Evolutionary conservation across 2,797 vertebrate species (phyloP), one percentile per base, ranked within the genome.

Genomic region (Chaenodraco wilsoni): DNA sequence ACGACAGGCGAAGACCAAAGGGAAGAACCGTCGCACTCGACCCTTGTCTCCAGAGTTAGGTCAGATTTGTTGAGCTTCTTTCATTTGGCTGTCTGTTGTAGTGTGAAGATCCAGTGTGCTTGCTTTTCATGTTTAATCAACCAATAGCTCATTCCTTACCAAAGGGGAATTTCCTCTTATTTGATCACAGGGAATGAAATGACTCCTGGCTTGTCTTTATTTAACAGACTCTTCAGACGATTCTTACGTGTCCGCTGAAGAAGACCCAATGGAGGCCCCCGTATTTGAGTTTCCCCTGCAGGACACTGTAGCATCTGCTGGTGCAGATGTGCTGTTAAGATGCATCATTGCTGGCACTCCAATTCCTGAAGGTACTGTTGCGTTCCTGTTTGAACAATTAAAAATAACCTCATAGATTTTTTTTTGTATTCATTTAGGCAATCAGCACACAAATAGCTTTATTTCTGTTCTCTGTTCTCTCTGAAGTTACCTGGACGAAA

Each of bases 201-300:
- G 0, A 72, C 62, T 71, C 76, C 2, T 58, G 15, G n/a, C 49
- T 66, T 87, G n/a, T 76, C n/a, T 76, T 68, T 43, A 77, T 21
- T 68, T 21, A 64, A 77, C 92, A 99, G 98, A 99, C 90, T 99
- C 98, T 48, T 99, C 98, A 0, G 98, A 99, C 0, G 98, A 99
- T 86, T 99, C 97, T 13, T 99, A 99, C 0, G 96, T 98, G 76
- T 99, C 98, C 17, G 98, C 97, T 19, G 98, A 93, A 72, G 98
- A 99, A 84, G 98, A 99, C 62, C 97, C 97, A 3, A 87, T 97
- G 89, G 98, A 99, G 88, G 96, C 95, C 0, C 98, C 98, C 0
- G 40, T 97, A 65, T 99, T 99, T 90, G 98, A 99, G 91, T 96
- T 96, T 72, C 95, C 95, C 12, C 93, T 99, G 68, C 96, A 96